Conservation (phyloP, 2,797 vertebrate genomes). For the Allobates femoralis region DNA sequence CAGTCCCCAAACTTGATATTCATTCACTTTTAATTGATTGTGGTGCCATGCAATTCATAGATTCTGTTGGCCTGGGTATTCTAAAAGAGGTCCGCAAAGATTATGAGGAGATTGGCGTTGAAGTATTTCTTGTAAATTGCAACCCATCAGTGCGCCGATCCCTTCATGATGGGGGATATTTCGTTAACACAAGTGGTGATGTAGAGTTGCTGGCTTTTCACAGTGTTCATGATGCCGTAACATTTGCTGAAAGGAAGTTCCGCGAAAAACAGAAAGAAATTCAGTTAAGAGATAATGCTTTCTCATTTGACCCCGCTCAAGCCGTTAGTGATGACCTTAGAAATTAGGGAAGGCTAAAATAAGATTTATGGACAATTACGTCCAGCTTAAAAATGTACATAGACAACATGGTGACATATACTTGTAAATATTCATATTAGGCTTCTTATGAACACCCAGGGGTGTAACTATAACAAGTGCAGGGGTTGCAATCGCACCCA, state of each 20-base stretch:
- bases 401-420: background rate
- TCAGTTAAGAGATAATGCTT: constrained; percentile 4
- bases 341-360: background rate
- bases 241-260: constrained; percentile 62
- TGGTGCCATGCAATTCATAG: constrained; percentile 72
- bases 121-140: constrained; percentile 71
- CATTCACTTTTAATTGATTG: constrained; percentile 73
- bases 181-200: background rate
- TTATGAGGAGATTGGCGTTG: constrained; percentile 64
- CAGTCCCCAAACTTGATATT: constrained; percentile 49
- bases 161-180: constrained; percentile 69
- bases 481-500: no score
- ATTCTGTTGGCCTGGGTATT: constrained; percentile 66
- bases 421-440: background rate
- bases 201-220: constrained; percentile 66
- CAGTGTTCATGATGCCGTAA: constrained; percentile 69
- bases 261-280: constrained; percentile 14
- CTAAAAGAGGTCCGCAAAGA: constrained; percentile 66
- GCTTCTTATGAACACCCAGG: no score
- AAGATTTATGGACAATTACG: background rate
- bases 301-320: constrained; percentile 58
- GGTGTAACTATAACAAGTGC: no score
- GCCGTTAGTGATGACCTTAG: constrained; percentile 52
- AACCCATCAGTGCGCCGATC: constrained; percentile 67
- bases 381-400: background rate